These are phyloP conservation scores for Tautogolabrus adspersus DNA, from an alignment of 2,113 vertebrate genomes.

Conservation along the genomic window DNA sequence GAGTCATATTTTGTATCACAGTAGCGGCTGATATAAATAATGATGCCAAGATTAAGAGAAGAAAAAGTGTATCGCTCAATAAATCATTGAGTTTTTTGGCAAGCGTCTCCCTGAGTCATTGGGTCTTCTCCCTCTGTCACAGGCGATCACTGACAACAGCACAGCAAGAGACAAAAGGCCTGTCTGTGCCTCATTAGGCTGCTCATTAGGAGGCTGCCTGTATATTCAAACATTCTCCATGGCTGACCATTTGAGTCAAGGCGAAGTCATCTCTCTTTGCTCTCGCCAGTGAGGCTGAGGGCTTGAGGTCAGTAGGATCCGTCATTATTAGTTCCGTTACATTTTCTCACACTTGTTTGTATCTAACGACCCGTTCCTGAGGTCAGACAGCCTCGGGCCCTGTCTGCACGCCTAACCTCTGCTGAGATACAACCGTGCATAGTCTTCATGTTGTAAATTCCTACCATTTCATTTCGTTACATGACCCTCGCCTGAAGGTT, in stretches of 20 bases:
- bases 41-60: conserved; percentile 38
- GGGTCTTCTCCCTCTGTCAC: conserved; percentile 43
- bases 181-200: conserved; percentile 68
- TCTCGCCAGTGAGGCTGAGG: conserved; percentile 29
- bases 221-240: conserved; percentile 53
- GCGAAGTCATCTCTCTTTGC: conserved; percentile 53
- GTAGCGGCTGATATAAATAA: conserved; percentile 42
- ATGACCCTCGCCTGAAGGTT: conserved; percentile 32
- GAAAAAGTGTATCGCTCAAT: conserved; percentile 48
- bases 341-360: conserved; percentile 63
- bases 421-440: conserved; percentile 22
- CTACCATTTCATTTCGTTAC: conserved; percentile 13
- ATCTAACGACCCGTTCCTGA: conserved; percentile 49
- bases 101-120: conserved; percentile 31
- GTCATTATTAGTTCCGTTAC: conserved; percentile 68
- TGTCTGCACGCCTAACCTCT: conserved; percentile 43
- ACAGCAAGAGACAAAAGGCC: conserved; percentile 49
- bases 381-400: conserved; percentile 51
- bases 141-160: conserved; percentile 50
- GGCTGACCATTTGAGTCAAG: conserved; percentile 63
- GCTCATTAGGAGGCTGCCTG: conserved; percentile 67
- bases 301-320: conserved; percentile 55
- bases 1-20: conserved; percentile 46
- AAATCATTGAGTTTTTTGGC: conserved; percentile 38
- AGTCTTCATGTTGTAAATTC: conserved; percentile 20